Conservation (phyloP, 2,797 vertebrate species). For the Pangasius macronema region DNA sequence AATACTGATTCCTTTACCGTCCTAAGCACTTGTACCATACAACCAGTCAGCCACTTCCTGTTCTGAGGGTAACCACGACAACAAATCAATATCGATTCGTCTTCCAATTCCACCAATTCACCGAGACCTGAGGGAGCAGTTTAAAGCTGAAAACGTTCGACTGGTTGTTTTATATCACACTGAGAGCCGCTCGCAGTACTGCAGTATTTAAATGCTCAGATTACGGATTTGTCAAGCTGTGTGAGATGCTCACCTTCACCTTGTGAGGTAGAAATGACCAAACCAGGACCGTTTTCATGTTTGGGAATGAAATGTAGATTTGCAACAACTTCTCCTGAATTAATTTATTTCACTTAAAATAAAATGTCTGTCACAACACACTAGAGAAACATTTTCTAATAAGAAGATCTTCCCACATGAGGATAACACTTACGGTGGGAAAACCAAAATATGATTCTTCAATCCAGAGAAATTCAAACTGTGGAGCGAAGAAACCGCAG, state of each 20-base stretch:
- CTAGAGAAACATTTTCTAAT: neutral
- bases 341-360: neutral
- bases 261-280: neutral
- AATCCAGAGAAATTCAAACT: too few species aligned
- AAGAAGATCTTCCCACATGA: neutral
- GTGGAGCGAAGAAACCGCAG: too few species aligned
- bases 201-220: neutral
- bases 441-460: neutral
- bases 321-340: neutral
- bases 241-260: neutral
- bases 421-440: neutral
- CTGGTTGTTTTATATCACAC: neutral
- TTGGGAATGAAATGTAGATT: neutral
- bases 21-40: slow-evolving; percentile 21
- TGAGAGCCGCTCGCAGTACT: neutral
- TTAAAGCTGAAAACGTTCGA: neutral
- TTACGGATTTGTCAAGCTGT: neutral
- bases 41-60: slow-evolving; percentile 44
- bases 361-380: neutral
- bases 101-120: slow-evolving; percentile 4
- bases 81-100: slow-evolving; percentile 53
- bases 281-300: neutral
- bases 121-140: neutral
- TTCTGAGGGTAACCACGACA: slow-evolving; percentile 41
- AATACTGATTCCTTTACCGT: neutral